These are phyloP conservation scores for Hydrocynus forskahlii DNA, from an alignment of 2,797 vertebrate species.

Conservation along the genomic window DNA sequence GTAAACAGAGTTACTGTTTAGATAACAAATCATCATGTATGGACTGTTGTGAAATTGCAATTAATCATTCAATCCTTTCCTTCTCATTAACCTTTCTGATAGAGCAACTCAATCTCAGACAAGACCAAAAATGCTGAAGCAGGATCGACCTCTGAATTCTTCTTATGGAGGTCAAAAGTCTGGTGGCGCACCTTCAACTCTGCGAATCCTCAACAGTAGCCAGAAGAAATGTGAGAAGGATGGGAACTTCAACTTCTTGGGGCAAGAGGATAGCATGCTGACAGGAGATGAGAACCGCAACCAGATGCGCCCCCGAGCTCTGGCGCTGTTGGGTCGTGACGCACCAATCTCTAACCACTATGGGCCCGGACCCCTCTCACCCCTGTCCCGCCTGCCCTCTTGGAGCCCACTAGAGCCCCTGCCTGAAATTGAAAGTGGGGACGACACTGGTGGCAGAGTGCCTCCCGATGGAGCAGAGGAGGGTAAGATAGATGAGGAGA, in stretches of 20 bases:
- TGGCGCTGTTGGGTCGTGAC: conserved; percentile 70
- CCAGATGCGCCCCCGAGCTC: conserved; percentile 69
- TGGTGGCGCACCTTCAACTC: conserved; percentile 50
- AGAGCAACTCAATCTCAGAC: conserved; percentile 71
- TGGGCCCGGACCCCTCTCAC: conserved; percentile 66
- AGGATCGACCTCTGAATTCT: conserved; percentile 67
- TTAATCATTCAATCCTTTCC: background rate
- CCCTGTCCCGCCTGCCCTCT: conserved; percentile 73
- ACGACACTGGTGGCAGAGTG: conserved; percentile 82
- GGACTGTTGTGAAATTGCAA: too few species aligned
- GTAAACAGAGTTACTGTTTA: too few species aligned
- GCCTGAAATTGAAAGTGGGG: conserved; percentile 78
- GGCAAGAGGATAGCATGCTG: conserved; percentile 62
- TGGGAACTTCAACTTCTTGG: conserved; percentile 92
- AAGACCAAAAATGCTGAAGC: conserved; percentile 76
- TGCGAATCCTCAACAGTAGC: conserved; percentile 55
- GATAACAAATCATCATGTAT: background rate
- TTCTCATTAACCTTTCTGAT: conserved; percentile 30
- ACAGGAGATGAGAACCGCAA: conserved; percentile 88
- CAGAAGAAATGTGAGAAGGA: conserved; percentile 79
- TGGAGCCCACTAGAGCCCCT: conserved; percentile 82
- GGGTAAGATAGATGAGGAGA: conserved; percentile 71
- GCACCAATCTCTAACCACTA: conserved; percentile 56
- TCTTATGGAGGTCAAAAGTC: conserved; percentile 57
- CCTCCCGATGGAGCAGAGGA: conserved; percentile 93